Evolutionary conservation across 92 coral and sea anemone species (phyloP).

Genomic region (Palythoa grandis): DNA sequence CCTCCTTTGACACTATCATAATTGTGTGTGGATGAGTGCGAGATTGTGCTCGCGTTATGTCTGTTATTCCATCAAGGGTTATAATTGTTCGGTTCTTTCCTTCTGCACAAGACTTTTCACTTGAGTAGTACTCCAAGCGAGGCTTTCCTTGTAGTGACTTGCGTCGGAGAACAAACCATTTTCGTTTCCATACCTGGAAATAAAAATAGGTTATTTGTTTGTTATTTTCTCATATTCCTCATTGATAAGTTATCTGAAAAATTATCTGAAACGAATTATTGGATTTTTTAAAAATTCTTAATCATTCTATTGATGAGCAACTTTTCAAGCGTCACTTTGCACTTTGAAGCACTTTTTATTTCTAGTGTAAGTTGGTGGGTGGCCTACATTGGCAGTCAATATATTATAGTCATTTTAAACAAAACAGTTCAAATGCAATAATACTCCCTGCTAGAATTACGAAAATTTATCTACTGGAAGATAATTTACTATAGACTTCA

Average conservation of each 20-base stretch:
- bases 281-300: background rate
- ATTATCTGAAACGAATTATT: background rate
- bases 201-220: background rate
- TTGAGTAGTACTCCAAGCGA: constrained; percentile 87
- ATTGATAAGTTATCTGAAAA: background rate
- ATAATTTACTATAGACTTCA: background rate
- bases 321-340: background rate
- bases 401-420: too few relatives aligned
- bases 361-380: too few relatives aligned
- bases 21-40: constrained; percentile 81
- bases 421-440: too few relatives aligned
- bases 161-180: constrained; percentile 93
- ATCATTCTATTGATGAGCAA: background rate
- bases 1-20: constrained; percentile 75
- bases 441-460: too few relatives aligned
- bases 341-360: background rate
- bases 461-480: background rate
- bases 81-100: constrained; percentile 87
- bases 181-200: constrained; percentile 91
- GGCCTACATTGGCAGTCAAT: too few relatives aligned
- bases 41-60: constrained; percentile 80
- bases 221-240: background rate
- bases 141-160: constrained; percentile 83
- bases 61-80: constrained; percentile 79
- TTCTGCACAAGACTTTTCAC: constrained; percentile 87